Evolutionary conservation across 2,113 vertebrate species (phyloP), one percentile per base, ranked within the genome.

Genomic region (Engraulis encrasicolus): DNA sequence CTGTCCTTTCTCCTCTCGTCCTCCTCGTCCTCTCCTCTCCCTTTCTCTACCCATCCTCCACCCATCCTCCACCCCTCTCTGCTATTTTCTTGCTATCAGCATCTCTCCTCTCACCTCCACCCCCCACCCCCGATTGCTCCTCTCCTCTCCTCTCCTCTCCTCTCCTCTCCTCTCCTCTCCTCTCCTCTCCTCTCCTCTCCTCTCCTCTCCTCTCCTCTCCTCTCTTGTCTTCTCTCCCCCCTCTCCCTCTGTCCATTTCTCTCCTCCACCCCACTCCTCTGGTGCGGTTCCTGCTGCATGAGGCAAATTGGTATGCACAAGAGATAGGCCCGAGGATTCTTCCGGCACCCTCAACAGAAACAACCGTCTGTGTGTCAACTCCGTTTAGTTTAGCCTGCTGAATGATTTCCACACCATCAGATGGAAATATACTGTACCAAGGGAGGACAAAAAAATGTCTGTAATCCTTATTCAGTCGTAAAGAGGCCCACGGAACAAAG

Each of bases 311-410:
- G 36, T 74, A 74, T 74, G 66, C 66, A 31, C 27, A 23, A 4
- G 66, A 74, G 58, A 74, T 14, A 14, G 66, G 66, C 58, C 12
- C 17, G 66, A 31, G 66, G 31, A 74, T 74, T 27, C 66, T 74
- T 74, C 66, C 66, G 66, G 66, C 66, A 74, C 66, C 66, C 27
- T 74, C 27, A 31, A 74, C 27, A 74, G 31, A 74, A 74, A 23
- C 14, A 74, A 74, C 23, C 34, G 66, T 74, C 66, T 74, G 11
- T 27, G 31, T 14, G 31, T 74, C 31, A 14, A 15, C 23, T 14
- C 23, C 15, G 27, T 23, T 66, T 66, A 66, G 27, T 23, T 66
- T 66, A 66, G n/a, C n/a, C 7, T 74, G 27, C 18, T 74, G 31
- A n/a, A 34, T 34, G n/a, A 66, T 66, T 74, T 34, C 5, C 27